phyloP scores from a whole-genome alignment of 92 coral and sea anemone genomes.

The Anthopleura xanthogrammica region DNA sequence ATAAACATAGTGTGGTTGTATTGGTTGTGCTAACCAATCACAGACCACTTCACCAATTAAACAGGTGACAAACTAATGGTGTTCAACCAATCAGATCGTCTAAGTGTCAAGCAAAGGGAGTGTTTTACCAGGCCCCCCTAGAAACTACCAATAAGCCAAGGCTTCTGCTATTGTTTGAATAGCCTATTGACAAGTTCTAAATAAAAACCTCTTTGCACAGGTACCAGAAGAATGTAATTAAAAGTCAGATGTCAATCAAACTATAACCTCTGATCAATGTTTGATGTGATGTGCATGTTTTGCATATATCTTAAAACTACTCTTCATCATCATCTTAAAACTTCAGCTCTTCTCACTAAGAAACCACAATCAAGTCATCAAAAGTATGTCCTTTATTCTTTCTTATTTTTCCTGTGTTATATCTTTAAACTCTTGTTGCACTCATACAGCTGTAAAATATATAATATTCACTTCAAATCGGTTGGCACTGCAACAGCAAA shows the following conservation, averaged over 20 bases:
- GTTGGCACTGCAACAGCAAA: neutral
- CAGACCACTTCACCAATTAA: slow-evolving; percentile 27
- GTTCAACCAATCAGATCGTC: slow-evolving; percentile 57
- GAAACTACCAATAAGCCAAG: slow-evolving; percentile 64
- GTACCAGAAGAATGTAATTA: slow-evolving; percentile 91
- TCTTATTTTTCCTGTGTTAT: neutral
- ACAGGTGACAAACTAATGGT: slow-evolving; percentile 72
- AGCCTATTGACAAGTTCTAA: slow-evolving; percentile 89
- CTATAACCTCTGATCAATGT: slow-evolving; percentile 92
- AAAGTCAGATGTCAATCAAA: slow-evolving; percentile 91
- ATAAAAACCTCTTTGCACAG: slow-evolving; percentile 71
- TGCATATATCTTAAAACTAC: slow-evolving; percentile 80
- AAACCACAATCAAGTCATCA: neutral
- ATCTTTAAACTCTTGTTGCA: neutral
- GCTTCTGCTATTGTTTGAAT: slow-evolving; percentile 65
- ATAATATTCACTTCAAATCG: neutral
- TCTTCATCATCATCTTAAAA: slow-evolving; percentile 58
- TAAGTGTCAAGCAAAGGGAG: slow-evolving; percentile 17
- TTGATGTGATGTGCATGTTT: slow-evolving; percentile 94
- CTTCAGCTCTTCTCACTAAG: slow-evolving; percentile 31
- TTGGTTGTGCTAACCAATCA: slow-evolving; percentile 56
- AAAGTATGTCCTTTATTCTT: neutral
- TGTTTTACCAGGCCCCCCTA: slow-evolving; percentile 17
- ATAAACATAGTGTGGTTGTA: slow-evolving; percentile 61
- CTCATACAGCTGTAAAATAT: neutral